Base-by-base conservation (phyloP, 2,797 vertebrate genomes). In the Hydrocynus forskahlii region DNA sequence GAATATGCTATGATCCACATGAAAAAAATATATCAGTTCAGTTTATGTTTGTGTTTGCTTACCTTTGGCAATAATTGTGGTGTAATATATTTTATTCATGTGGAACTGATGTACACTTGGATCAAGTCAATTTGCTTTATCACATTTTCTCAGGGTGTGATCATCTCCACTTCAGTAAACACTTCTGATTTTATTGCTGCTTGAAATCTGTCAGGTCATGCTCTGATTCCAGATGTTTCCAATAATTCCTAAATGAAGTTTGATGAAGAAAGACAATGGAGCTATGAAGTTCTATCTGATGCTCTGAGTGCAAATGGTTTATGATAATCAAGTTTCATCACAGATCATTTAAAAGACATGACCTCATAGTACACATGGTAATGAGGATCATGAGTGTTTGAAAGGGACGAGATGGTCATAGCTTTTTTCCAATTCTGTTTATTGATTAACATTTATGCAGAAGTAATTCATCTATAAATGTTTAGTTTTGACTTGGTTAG, bases 191-290 rank as follows among this genome's bases (percentile, higher is more conserved):
- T 90, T 87, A 73, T 80, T 79, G 63, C 86, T 79, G 67, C 23
- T 83, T 87, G 71, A 81, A 87, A 86, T 81, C 81, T 76, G 4
- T 1, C 83, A 79, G 81, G 80, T 85, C 86, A 45, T 86, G 69
- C 71, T 76, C 68, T 76, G 71, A 35, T 67, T 19, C 71, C 90
- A 89, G 85, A 81, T 89, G 89, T 75, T 79, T 88, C 80, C 82
- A 83, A 89, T 91, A 91, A 90, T 70, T 75, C 21, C 78, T 83
- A 75, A 74, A 79, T 84, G 80, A 84, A 78, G 86, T 78, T 6
- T 85, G 79, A 86, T 82, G 86, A 87, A 90, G 89, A 90, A 77
- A 80, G 82, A 88, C 74, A 88, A 50, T 50, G 2, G 85, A 87
- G 83, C 84, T 85, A 78, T 84, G 81, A 85, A 86, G 87, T 82